Evolutionary conservation across 2,888 invertebrate species (phyloP).

Genomic region (Andrena haemorrhoa): DNA sequence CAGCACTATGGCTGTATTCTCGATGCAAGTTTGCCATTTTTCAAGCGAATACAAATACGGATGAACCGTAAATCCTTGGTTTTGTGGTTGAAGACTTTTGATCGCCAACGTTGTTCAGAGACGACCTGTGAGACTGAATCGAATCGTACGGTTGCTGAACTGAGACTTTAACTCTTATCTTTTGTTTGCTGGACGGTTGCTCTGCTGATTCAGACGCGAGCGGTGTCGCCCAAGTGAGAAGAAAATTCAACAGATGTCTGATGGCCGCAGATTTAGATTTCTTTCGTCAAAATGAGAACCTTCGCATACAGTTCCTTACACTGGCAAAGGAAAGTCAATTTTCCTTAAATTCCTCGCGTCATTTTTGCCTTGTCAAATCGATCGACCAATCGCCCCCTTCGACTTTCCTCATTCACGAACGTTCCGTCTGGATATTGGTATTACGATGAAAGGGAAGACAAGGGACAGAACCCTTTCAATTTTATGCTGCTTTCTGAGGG

Average conservation of each 20-base stretch:
- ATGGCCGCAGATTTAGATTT: not conserved
- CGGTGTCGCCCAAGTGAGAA: too few relatives aligned
- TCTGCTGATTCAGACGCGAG: too few relatives aligned
- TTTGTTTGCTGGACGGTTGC: too few relatives aligned
- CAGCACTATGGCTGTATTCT: not conserved
- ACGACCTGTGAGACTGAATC: too few relatives aligned
- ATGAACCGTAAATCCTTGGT: not conserved
- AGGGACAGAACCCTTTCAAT: constrained; percentile 71
- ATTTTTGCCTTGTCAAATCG: constrained; percentile 63
- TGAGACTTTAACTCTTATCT: too few relatives aligned
- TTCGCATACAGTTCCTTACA: constrained; percentile 1
- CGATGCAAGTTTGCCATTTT: not conserved
- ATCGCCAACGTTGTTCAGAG: too few relatives aligned
- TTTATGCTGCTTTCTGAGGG: constrained; percentile 77
- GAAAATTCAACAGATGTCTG: too few relatives aligned
- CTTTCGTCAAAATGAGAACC: not conserved
- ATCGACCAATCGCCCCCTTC: constrained; percentile 59
- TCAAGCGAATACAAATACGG: not conserved
- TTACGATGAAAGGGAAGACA: constrained; percentile 29
- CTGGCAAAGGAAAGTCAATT: constrained; percentile 44
- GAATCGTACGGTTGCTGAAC: too few relatives aligned
- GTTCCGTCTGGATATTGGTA: constrained; percentile 17
- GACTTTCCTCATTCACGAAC: constrained; percentile 56
- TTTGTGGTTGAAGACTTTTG: not conserved
- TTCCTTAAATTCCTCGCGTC: constrained; percentile 61